These are phyloP conservation scores for Oxytorus armatus DNA, from an alignment of 2,888 invertebrate species.

Conservation along the genomic window DNA sequence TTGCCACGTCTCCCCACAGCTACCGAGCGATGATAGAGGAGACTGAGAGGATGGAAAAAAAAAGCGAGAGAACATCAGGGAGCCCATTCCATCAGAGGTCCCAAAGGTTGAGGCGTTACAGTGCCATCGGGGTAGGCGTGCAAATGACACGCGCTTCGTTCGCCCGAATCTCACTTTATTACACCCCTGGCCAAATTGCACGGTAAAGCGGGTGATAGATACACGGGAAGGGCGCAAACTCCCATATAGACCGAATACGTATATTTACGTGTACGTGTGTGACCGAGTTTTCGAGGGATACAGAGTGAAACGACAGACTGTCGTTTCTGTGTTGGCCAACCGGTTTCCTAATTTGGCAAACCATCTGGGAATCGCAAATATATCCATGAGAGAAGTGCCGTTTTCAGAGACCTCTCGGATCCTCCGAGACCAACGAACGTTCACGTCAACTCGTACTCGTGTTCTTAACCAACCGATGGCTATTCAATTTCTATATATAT, in stretches of 20 bases:
- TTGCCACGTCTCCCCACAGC: constrained; percentile 28
- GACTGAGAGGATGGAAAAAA: constrained; percentile 13
- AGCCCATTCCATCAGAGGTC: constrained; percentile 19
- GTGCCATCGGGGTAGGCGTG: constrained; percentile 36
- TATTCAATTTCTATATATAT: constrained; percentile 8
- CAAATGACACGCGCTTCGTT: constrained; percentile 55
- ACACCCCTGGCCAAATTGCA: constrained; percentile 41
- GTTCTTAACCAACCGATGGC: constrained; percentile 50
- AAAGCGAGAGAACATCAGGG: constrained; percentile 36
- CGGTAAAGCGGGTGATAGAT: constrained; percentile 23
- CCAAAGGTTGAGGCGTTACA: constrained; percentile 42
- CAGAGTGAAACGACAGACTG: constrained; percentile 38
- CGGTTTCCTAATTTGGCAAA: constrained; percentile 76
- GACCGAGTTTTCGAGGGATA: constrained; percentile 12
- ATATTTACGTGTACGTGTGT: neutral
- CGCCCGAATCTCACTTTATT: constrained; percentile 54
- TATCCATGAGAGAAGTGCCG: constrained; percentile 60
- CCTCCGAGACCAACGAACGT: constrained; percentile 31
- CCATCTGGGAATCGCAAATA: constrained; percentile 61
- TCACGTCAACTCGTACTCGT: constrained; percentile 58
- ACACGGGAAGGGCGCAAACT: neutral
- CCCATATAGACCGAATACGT: neutral
- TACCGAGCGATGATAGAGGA: constrained; percentile 38
- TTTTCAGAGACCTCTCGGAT: constrained; percentile 42
- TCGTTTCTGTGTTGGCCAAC: constrained; percentile 72